Evolutionary conservation across 1,140 invertebrate species (phyloP), one percentile per base, ranked within the genome.

Genomic region (Melitaea cinxia): DNA sequence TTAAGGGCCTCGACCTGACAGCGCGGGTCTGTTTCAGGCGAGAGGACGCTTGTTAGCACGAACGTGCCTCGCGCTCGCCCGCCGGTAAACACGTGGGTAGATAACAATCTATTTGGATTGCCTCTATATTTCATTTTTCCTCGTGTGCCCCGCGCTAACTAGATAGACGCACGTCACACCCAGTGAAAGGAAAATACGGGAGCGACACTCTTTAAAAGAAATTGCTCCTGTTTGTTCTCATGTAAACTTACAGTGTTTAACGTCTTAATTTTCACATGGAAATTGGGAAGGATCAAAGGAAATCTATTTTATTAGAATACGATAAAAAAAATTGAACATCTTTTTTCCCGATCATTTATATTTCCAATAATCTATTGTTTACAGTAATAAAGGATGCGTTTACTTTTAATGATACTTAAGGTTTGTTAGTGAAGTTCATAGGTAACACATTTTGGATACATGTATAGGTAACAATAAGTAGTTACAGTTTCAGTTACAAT

Each of bases 31-130:
- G 80, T 79, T 77, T 73, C 75, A 78, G 65, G 37, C 65, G 60
- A 61, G 66, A 75, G 75, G 77, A 74, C 68, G 73, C 85, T 88
- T 88, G 88, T 90, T 90, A 90, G 85, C 77, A 82, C 73, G 84
- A 83, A 88, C 88, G 88, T 89, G 88, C 81, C 82, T 76, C 79
- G 82, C 68, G 37, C 62, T 33, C 77, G 82, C 74, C 66, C 80
- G 75, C 85, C 86, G 78, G 89, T 84, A 91, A 91, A 91, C 89
- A 91, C 85, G 88, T 88, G 89, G 87, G 88, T 87, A 85, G 91
- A 92, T 92, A 91, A 91, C 89, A 85, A 92, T 92, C 89, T 89
- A 87, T 90, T 90, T 88, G 89, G 83, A 91, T 92, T 92, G 91
- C 85, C 82, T 88, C 88, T 89, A 91, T 91, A 91, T 91, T 88